Conservation (phyloP, 2,113 vertebrate genomes). For the Pseudois nayaur region DNA sequence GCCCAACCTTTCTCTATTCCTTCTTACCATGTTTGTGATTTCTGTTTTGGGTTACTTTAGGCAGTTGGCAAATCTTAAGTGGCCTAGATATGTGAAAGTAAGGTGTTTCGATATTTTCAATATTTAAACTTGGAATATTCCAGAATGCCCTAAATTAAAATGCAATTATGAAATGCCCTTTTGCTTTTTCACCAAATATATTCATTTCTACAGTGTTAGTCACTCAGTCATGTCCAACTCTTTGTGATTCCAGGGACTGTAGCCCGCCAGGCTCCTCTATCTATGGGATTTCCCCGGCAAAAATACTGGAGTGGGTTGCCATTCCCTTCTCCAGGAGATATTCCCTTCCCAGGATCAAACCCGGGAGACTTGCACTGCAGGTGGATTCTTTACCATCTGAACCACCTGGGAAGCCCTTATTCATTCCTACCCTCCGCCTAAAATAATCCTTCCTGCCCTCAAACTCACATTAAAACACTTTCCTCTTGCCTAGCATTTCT, state of each 20-base stretch:
- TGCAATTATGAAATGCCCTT: not conserved
- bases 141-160: not conserved
- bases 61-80: not conserved
- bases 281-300: not conserved
- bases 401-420: not conserved
- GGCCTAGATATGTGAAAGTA: not conserved
- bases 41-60: not conserved
- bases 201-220: not conserved
- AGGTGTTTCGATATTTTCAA: not conserved
- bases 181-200: not conserved
- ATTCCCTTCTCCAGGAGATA: not conserved
- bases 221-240: not conserved
- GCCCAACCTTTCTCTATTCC: not conserved
- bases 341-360: not conserved
- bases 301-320: not conserved
- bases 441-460: not conserved
- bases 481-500: not conserved
- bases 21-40: not conserved
- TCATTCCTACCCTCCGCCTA: not conserved
- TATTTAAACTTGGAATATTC: slow-evolving; percentile 1
- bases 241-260: not conserved
- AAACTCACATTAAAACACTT: not conserved
- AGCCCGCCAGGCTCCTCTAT: not conserved
- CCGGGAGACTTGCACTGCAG: not conserved
- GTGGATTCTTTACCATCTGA: not conserved